Conservation (phyloP, 2,797 vertebrate genomes). For the Chaetodon trifasciatus region DNA sequence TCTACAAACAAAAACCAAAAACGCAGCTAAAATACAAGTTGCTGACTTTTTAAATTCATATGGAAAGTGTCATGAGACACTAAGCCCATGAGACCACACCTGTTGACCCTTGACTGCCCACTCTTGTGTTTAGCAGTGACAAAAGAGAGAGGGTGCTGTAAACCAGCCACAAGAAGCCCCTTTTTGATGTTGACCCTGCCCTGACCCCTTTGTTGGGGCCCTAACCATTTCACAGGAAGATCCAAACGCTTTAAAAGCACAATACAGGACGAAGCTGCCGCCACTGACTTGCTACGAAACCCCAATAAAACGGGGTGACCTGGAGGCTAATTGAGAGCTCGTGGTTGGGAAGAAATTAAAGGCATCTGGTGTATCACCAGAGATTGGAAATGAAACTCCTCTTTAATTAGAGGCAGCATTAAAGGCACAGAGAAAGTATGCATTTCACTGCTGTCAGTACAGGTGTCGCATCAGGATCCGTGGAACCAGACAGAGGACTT, state of each 20-base stretch:
- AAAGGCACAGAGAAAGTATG: conserved; percentile 46
- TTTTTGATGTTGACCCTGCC: conserved; percentile 83
- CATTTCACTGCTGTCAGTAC: conserved; percentile 45
- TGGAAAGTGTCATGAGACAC: conserved; percentile 29
- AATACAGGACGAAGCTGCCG: conserved; percentile 75
- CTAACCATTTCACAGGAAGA: conserved; percentile 83
- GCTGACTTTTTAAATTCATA: conserved; percentile 34
- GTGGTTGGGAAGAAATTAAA: conserved; percentile 79
- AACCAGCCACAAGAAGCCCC: conserved; percentile 70
- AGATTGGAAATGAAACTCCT: conserved; percentile 62
- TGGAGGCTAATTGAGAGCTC: conserved; percentile 83
- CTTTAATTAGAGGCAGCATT: conserved; percentile 65
- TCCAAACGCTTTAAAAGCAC: conserved; percentile 81
- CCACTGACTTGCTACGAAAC: conserved; percentile 71
- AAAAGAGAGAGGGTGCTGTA: conserved; percentile 77
- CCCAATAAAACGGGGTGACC: conserved; percentile 84
- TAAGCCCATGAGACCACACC: conserved; percentile 74
- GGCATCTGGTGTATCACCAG: conserved; percentile 68
- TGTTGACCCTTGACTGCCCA: conserved; percentile 77
- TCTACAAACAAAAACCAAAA: neutral
- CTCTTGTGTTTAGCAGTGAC: conserved; percentile 70
- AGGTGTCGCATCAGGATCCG: conserved; percentile 57
- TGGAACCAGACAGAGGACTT: conserved; percentile 25
- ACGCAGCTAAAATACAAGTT: conserved; percentile 7
- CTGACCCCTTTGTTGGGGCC: conserved; percentile 84